phyloP scores from a whole-genome alignment of 2,113 vertebrate species.

The Notothenia coriiceps region DNA sequence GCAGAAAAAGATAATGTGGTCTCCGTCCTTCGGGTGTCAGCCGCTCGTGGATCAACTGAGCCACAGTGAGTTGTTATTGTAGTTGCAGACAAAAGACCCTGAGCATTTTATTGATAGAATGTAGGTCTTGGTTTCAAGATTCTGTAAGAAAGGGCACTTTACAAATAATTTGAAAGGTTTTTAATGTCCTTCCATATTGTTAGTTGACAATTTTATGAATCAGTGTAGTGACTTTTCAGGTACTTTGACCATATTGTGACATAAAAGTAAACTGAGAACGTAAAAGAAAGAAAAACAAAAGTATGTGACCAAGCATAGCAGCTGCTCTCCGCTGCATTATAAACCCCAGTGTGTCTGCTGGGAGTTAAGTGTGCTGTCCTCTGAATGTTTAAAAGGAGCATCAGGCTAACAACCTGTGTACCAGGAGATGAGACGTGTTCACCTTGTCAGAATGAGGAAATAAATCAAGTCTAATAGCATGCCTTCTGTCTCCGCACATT shows the following conservation, averaged over 20 bases:
- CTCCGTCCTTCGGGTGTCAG: slow-evolving; percentile 49
- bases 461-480: slow-evolving; percentile 16
- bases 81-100: not conserved
- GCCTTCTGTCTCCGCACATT: not conserved
- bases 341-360: slow-evolving; percentile 24
- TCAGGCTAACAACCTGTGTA: slow-evolving; percentile 6
- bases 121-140: not conserved
- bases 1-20: slow-evolving; percentile 56
- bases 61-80: slow-evolving; percentile 64
- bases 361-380: slow-evolving; percentile 3
- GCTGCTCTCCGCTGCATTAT: slow-evolving; percentile 6
- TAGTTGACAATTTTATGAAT: not conserved
- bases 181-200: not conserved
- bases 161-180: not conserved
- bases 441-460: slow-evolving; percentile 24
- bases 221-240: not conserved
- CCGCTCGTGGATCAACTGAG: slow-evolving; percentile 49
- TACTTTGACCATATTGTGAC: not conserved
- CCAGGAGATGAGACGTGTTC: slow-evolving; percentile 16
- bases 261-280: not conserved
- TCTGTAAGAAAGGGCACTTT: not conserved
- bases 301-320: not conserved
- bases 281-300: not conserved
- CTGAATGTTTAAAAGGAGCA: slow-evolving; percentile 42
- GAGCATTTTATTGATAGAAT: slow-evolving; percentile 13